Percentiles rank a stretch among this genome's conserved stretches.
Evolutionary conservation across 2,888 invertebrate species (phyloP).

Genomic region (Amiota mariae): DNA sequence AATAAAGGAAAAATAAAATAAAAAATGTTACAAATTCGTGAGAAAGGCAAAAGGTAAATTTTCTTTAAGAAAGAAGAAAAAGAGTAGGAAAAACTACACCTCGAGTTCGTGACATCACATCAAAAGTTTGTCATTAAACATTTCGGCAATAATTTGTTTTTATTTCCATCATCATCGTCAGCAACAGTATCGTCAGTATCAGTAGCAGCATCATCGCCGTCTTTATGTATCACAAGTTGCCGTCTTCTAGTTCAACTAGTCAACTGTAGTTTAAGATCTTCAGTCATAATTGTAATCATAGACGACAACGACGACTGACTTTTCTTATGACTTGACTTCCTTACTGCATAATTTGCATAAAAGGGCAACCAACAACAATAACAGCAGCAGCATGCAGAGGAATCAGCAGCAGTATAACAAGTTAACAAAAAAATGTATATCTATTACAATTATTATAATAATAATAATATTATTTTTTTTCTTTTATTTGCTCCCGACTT

Average conservation of each 20-base stretch:
- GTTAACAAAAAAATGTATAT: conserved; percentile 9
- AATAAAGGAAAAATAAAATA: not conserved
- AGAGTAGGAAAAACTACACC: conserved; percentile 49
- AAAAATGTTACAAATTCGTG: conserved; percentile 70
- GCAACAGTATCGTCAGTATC: not conserved
- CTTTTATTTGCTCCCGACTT: not conserved
- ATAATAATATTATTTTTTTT: conserved; percentile 31
- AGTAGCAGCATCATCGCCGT: not conserved
- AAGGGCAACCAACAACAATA: conserved; percentile 42
- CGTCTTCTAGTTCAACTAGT: conserved; percentile 40
- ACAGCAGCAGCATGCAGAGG: conserved; percentile 29
- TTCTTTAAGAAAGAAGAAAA: not conserved
- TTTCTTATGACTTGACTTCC: conserved; percentile 46
- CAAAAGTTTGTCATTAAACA: conserved; percentile 73
- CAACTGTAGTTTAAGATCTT: conserved; percentile 31
- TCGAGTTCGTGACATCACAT: conserved; percentile 73
- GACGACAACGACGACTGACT: conserved; percentile 36
- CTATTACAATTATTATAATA: conserved; percentile 64
- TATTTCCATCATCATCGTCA: conserved; percentile 33
- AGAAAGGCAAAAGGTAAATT: conserved; percentile 31
- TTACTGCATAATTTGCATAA: conserved; percentile 65
- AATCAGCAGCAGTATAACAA: conserved; percentile 1
- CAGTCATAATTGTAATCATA: conserved; percentile 52
- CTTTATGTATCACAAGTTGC: conserved; percentile 33
- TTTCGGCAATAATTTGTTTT: conserved; percentile 73